Conservation (phyloP, 1,140 invertebrate genomes). For the Aphelinus certus region DNA sequence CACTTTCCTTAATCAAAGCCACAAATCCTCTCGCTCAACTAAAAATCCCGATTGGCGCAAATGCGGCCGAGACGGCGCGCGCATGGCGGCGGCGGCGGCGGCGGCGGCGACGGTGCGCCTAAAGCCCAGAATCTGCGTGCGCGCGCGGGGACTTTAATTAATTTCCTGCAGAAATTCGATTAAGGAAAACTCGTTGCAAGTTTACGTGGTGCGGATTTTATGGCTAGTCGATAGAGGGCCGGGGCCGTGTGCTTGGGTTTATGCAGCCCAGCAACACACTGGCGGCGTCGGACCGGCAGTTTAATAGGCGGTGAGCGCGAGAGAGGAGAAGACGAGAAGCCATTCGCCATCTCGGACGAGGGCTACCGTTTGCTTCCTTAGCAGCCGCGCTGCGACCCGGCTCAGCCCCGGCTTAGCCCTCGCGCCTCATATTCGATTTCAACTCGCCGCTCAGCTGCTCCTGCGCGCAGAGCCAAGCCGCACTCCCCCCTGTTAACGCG, state of each 20-base stretch:
- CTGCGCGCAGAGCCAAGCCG: no score
- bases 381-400: slow-evolving; percentile 7
- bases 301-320: slow-evolving; percentile 42
- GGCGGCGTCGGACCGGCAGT: slow-evolving; percentile 35
- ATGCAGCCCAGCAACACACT: not conserved
- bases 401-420: slow-evolving; percentile 45
- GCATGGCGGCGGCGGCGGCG: no score
- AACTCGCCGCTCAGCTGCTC: slow-evolving; percentile 15
- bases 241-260: no score
- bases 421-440: slow-evolving; percentile 57
- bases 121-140: not conserved
- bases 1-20: no score
- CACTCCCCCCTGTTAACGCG: no score
- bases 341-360: slow-evolving; percentile 42
- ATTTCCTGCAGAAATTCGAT: slow-evolving; percentile 22
- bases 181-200: slow-evolving; percentile 16
- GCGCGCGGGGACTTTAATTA: slow-evolving; percentile 14
- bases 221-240: slow-evolving; percentile 12
- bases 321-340: slow-evolving; percentile 49
- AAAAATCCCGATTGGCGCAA: no score
- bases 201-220: slow-evolving; percentile 25
- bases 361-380: slow-evolving; percentile 50
- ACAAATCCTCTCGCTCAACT: no score
- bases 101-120: not conserved
- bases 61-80: no score